Percentiles rank a stretch among this genome's conserved stretches.
phyloP scores from a whole-genome alignment of 2,113 vertebrate genomes.

The Rhineura floridana region DNA sequence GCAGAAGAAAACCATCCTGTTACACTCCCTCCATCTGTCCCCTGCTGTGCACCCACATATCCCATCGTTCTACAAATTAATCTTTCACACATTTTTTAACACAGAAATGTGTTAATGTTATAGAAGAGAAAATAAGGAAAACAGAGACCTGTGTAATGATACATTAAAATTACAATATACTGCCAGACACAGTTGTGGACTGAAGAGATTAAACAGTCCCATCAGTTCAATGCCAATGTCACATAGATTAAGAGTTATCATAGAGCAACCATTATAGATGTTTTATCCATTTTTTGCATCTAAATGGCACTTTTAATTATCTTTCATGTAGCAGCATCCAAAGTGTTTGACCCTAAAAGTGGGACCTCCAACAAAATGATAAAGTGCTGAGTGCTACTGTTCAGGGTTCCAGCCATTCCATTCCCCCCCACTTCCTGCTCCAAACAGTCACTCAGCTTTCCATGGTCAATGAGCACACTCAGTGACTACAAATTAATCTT shows the following conservation, averaged over 20 bases:
- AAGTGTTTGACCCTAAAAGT: not conserved
- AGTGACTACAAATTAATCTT: no score
- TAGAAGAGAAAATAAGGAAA: constrained; percentile 84
- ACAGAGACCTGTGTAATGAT: constrained; percentile 83
- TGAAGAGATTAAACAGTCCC: constrained; percentile 80
- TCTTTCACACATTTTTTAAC: constrained; percentile 86
- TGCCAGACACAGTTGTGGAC: constrained; percentile 80
- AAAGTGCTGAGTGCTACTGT: not conserved
- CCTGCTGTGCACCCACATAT: constrained; percentile 79
- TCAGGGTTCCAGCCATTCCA: not conserved
- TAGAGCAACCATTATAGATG: constrained; percentile 76
- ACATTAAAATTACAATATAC: constrained; percentile 84
- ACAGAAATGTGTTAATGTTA: constrained; percentile 85
- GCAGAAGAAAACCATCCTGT: constrained; percentile 82
- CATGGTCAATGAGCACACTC: not conserved
- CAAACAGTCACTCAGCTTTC: not conserved
- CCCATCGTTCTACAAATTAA: constrained; percentile 85
- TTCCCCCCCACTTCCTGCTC: not conserved
- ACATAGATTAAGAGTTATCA: constrained; percentile 76
- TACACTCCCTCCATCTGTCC: constrained; percentile 85
- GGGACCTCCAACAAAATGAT: not conserved
- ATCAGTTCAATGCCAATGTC: constrained; percentile 78
- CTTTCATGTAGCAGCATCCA: constrained; percentile 55
- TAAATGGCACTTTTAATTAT: constrained; percentile 77
- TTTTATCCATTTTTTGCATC: constrained; percentile 74